Conservation (phyloP, 2,113 vertebrate genomes). For the Muscicapa adusta region DNA sequence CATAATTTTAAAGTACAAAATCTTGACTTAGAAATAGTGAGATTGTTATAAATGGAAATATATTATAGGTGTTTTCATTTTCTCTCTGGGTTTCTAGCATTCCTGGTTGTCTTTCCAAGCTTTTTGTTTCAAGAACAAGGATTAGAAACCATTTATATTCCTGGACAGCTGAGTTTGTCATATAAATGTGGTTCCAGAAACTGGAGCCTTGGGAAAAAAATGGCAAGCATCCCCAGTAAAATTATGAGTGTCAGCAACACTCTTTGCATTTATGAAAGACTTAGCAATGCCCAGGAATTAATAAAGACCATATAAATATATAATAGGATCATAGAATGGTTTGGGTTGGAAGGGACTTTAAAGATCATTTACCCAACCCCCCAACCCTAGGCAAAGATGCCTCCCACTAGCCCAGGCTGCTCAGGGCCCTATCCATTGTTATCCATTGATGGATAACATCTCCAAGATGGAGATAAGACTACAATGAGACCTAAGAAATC, state of each 20-base stretch:
- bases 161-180: neutral
- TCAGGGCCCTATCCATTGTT: neutral
- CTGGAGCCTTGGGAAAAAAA: neutral
- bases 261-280: neutral
- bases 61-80: neutral
- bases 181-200: neutral
- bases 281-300: neutral
- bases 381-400: rapidly evolving
- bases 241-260: neutral
- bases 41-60: neutral
- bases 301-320: neutral
- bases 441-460: too few relatives aligned
- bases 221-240: neutral
- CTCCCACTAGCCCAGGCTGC: neutral
- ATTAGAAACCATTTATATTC: neutral
- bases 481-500: neutral
- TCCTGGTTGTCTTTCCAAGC: neutral
- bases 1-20: neutral
- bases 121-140: neutral
- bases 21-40: neutral
- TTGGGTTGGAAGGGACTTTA: neutral
- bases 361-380: neutral
- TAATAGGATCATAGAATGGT: neutral
- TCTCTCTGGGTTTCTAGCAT: neutral
- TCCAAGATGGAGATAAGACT: neutral